Base-by-base conservation (phyloP, 2,888 invertebrate genomes). In the Lepeophtheirus nordmannii region DNA sequence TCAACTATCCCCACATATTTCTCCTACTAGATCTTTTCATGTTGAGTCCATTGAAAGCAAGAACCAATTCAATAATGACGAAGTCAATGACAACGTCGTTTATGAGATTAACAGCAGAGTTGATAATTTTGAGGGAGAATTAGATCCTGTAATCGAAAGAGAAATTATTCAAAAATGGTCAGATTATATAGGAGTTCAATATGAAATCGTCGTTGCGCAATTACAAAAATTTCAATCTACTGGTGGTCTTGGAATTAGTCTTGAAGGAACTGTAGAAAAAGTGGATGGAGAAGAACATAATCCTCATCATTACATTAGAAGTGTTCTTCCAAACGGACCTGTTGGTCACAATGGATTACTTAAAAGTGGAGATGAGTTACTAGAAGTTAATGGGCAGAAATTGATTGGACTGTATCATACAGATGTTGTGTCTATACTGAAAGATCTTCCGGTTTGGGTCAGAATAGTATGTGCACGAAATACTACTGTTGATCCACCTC, bases 191-290 rank as follows among this genome's bases (percentile, higher is more conserved):
- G 81, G 81, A 5, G 81, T 83, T 65, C 86, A 87, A 68, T 84
- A 85, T 72, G 86, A 91, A 75, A 88, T 94, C 74, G 83, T 93
- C 74, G 86, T 94, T 70, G 90, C 92, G 68, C 92, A 94, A 78
- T 80, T 96, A 71, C 85, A 85, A 72, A 94, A 94, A 80, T 84
- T 93, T 72, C 86, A 85, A 73, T 85, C 86, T 72, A 89, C 90
- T 58, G 92, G 92, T 59, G 97, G 97, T 1, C 81, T 98, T 66
- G 97, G 97, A 41, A 94, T 98, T 72, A 96, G 93, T 62, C 80
- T 97, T 69, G 96, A 97, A 76, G 97, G 98, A 64, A 98, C 98
- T 0, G 97, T 96, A 56, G 98, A 98, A 76, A 94, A 98, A 65
- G 96, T 97, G 78, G 87, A 89, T 71, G 97, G 97, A 0, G 83